Percentiles rank a stretch among this genome's conserved stretches.
Evolutionary conservation across 2,888 invertebrate genomes (phyloP).

Genomic region (Noctua janthe): DNA sequence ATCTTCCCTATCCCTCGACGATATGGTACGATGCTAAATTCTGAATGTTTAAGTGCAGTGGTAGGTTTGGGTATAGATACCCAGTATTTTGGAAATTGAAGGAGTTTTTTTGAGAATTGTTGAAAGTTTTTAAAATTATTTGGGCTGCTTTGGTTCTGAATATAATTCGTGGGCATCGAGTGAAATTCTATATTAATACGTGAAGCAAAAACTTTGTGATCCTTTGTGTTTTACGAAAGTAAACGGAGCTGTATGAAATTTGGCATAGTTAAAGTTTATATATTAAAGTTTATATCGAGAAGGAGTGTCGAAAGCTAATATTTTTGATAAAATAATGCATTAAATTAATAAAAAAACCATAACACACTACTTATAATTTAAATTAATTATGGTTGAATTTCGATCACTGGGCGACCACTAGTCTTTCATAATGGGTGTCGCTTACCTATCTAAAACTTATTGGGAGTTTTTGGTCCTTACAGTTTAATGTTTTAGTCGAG

Average conservation of each 20-base stretch:
- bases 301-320: too few species aligned
- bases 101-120: neutral
- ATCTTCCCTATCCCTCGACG: conserved; percentile 55
- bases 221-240: too few species aligned
- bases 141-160: neutral
- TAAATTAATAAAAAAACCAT: too few species aligned
- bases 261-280: too few species aligned
- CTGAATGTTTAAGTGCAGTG: conserved; percentile 40
- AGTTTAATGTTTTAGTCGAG: too few species aligned
- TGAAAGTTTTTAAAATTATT: neutral
- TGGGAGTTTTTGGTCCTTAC: neutral
- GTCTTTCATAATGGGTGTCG: neutral
- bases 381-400: too few species aligned
- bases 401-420: too few species aligned
- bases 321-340: too few species aligned
- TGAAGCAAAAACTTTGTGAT: too few species aligned
- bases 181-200: neutral
- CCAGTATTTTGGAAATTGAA: neutral
- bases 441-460: neutral
- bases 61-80: neutral
- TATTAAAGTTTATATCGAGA: too few species aligned
- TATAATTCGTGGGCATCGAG: neutral
- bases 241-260: too few species aligned
- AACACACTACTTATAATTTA: too few species aligned
- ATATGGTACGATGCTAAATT: conserved; percentile 56